Evolutionary conservation across 1,140 invertebrate genomes (phyloP).

Genomic region (Pseudomyrmex cubaensis): DNA sequence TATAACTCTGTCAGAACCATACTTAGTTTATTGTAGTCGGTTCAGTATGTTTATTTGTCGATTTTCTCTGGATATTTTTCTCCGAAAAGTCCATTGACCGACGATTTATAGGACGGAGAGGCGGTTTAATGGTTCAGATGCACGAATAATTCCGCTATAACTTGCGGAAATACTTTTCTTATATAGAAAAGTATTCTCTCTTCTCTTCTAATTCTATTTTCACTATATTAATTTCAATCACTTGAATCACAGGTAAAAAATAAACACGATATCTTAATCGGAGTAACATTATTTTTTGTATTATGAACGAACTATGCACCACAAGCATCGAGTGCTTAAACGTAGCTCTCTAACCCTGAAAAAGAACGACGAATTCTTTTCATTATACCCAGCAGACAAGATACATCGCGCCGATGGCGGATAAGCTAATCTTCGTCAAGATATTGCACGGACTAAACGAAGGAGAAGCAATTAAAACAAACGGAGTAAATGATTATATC

Average conservation of each 20-base stretch:
- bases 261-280: neutral
- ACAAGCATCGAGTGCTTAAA: neutral
- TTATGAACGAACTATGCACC: too few species aligned
- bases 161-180: neutral
- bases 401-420: neutral
- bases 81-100: neutral
- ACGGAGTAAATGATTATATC: constrained; percentile 25
- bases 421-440: constrained; percentile 41
- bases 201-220: neutral
- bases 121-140: neutral
- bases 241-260: neutral
- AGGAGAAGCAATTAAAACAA: constrained; percentile 36
- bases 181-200: neutral
- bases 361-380: constrained; percentile 26
- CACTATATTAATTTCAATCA: too few species aligned
- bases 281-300: neutral
- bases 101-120: neutral
- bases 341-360: neutral
- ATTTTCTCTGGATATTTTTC: constrained; percentile 4
- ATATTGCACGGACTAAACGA: constrained; percentile 10
- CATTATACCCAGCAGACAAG: neutral
- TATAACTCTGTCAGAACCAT: neutral
- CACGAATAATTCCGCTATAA: constrained; percentile 18
- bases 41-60: neutral
- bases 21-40: neutral